Conservation (phyloP, 2,113 vertebrate species). For the Epinephelus fuscoguttatus region DNA sequence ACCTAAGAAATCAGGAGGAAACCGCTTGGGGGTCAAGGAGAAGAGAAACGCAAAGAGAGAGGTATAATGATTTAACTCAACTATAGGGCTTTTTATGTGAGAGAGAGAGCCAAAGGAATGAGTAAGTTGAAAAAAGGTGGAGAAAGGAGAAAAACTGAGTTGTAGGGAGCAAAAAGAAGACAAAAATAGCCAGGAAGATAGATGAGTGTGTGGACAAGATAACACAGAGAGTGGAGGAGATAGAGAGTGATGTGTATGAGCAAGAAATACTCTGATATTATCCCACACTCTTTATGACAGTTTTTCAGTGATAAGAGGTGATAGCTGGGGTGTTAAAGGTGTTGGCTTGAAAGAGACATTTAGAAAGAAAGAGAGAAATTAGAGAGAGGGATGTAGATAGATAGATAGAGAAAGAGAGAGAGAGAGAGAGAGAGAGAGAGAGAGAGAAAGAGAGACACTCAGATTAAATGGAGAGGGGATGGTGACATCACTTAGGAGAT, state of each 20-base stretch:
- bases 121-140: not conserved
- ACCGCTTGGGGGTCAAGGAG: slow-evolving; percentile 71
- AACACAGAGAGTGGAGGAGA: slow-evolving; percentile 37
- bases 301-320: slow-evolving; percentile 64
- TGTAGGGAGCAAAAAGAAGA: slow-evolving; percentile 13
- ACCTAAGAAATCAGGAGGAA: slow-evolving; percentile 62
- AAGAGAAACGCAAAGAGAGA: slow-evolving; percentile 40
- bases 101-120: slow-evolving; percentile 26
- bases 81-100: slow-evolving; percentile 27
- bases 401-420: not conserved
- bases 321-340: slow-evolving; percentile 51
- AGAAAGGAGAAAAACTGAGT: not conserved
- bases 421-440: slow-evolving; percentile 13
- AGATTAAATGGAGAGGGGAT: slow-evolving; percentile 69
- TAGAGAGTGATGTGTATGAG: slow-evolving; percentile 57
- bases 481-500: slow-evolving; percentile 76
- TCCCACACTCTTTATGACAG: slow-evolving; percentile 63
- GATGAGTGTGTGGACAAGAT: slow-evolving; percentile 60
- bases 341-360: slow-evolving; percentile 43
- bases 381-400: slow-evolving; percentile 13
- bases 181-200: slow-evolving; percentile 48
- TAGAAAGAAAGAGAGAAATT: slow-evolving; percentile 30
- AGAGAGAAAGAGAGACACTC: slow-evolving; percentile 4
- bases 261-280: slow-evolving; percentile 65
- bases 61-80: slow-evolving; percentile 53